Evolutionary conservation across 92 coral and sea anemone species (phyloP).

Genomic region (Heteractis magnifica): DNA sequence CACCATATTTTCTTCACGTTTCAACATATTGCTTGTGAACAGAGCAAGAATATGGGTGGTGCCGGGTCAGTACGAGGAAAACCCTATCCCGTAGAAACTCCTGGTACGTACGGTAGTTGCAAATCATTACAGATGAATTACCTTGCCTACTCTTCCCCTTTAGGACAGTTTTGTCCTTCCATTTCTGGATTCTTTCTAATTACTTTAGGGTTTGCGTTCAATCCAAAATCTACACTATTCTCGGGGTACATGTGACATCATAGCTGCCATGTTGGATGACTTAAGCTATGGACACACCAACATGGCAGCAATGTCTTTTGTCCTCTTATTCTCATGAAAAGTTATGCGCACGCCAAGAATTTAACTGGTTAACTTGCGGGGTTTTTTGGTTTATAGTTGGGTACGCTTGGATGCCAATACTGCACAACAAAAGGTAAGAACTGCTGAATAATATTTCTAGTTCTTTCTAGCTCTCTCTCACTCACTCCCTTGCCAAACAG

Average conservation of each 20-base stretch:
- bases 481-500: too few relatives aligned
- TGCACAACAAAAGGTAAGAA: constrained; percentile 75
- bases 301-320: too few relatives aligned
- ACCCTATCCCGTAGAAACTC: constrained; percentile 77
- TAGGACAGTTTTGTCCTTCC: too few relatives aligned
- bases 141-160: too few relatives aligned
- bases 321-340: not conserved
- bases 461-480: too few relatives aligned
- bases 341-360: too few relatives aligned
- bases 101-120: constrained; percentile 52
- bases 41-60: constrained; percentile 81
- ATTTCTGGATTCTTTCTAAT: too few relatives aligned
- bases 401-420: constrained; percentile 97
- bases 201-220: too few relatives aligned
- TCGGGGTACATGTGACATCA: too few relatives aligned
- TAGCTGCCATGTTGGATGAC: too few relatives aligned
- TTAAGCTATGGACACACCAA: too few relatives aligned
- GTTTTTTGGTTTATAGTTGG: constrained; percentile 62
- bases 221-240: too few relatives aligned
- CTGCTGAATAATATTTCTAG: not conserved
- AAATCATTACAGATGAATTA: not conserved
- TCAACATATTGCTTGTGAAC: constrained; percentile 93
- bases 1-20: constrained; percentile 95
- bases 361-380: not conserved
- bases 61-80: constrained; percentile 82